These are phyloP conservation scores for Sitta carolinensis DNA, from an alignment of 2,797 vertebrate species.

Conservation along the genomic window DNA sequence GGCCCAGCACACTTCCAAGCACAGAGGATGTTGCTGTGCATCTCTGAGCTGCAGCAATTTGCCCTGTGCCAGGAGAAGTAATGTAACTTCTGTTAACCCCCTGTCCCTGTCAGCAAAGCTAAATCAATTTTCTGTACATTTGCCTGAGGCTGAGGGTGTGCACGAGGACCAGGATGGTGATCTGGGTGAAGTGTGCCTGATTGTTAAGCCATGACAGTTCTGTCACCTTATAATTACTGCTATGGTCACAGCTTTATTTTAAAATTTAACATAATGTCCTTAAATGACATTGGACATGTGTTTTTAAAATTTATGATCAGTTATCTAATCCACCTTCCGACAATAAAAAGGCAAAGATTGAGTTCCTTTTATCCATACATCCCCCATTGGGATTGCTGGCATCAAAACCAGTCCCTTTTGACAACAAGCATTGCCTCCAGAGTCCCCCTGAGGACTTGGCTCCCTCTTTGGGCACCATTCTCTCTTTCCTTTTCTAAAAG, in stretches of 20 bases:
- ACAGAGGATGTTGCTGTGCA: neutral
- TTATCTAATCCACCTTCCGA: neutral
- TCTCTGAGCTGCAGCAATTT: neutral
- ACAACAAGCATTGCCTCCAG: neutral
- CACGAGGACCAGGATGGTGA: accelerated
- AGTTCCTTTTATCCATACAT: neutral
- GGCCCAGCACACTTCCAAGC: neutral
- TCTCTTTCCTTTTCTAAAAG: neutral
- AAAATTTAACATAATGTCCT: neutral
- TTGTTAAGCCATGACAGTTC: neutral
- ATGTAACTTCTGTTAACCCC: neutral
- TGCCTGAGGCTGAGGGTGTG: neutral
- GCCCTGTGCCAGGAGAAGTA: neutral
- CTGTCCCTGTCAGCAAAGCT: neutral
- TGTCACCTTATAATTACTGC: neutral
- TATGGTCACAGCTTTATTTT: neutral
- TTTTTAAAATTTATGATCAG: neutral
- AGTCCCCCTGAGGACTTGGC: neutral
- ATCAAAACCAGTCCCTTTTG: neutral
- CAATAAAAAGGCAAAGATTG: neutral
- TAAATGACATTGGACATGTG: neutral
- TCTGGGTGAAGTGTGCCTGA: neutral
- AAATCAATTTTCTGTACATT: neutral
- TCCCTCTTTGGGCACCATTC: neutral
- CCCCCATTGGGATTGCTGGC: neutral